Conservation (phyloP, 1,140 invertebrate genomes). For the Drosophila littoralis region DNA sequence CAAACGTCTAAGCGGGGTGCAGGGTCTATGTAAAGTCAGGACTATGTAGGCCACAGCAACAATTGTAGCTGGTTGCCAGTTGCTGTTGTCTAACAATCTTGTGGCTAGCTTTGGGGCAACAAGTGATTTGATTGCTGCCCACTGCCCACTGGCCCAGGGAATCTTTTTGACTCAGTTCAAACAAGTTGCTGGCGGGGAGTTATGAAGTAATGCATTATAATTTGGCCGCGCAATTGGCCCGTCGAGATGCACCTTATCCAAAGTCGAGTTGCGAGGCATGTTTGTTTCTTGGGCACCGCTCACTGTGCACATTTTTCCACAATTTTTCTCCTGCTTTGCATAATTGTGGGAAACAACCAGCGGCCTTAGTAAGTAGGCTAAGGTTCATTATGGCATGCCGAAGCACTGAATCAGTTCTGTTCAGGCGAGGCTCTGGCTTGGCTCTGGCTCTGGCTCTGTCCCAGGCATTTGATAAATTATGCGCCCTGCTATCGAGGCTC, state of each 20-base stretch:
- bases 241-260: conserved; percentile 71
- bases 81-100: conserved; percentile 51
- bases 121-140: conserved; percentile 74
- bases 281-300: conserved; percentile 58
- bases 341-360: conserved; percentile 82
- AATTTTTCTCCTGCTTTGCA: conserved; percentile 69
- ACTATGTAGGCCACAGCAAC: conserved; percentile 65
- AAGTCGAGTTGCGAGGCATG: conserved; percentile 54
- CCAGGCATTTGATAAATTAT: conserved; percentile 76
- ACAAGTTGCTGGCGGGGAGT: conserved; percentile 79
- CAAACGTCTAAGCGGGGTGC: conserved; percentile 2
- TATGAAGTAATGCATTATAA: conserved; percentile 83
- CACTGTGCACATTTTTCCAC: conserved; percentile 41
- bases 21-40: conserved; percentile 21
- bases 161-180: conserved; percentile 69
- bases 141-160: conserved; percentile 61
- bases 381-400: conserved; percentile 78
- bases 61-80: not conserved
- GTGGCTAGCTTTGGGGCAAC: conserved; percentile 66
- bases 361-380: conserved; percentile 78
- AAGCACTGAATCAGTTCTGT: conserved; percentile 59
- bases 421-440: not conserved
- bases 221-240: conserved; percentile 71
- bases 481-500: conserved; percentile 56
- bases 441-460: too few relatives aligned